Evolutionary conservation across 1,140 invertebrate genomes (phyloP).

Genomic region (Meloidogyne floridensis): DNA sequence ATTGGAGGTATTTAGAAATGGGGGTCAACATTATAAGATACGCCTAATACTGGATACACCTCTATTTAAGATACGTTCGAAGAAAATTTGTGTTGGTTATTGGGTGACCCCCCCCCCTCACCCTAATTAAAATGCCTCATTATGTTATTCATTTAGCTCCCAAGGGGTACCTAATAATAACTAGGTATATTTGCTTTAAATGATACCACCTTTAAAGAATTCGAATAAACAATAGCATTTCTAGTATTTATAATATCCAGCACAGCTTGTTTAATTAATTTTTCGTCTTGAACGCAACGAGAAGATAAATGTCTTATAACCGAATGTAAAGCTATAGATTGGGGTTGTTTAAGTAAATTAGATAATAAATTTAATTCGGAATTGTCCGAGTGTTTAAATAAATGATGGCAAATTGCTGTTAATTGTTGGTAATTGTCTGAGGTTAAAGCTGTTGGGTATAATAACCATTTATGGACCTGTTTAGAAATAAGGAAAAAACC

Average conservation of each 20-base stretch:
- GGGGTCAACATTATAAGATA: too few relatives aligned
- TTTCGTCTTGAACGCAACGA: constrained; percentile 61
- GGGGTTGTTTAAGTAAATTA: constrained; percentile 50
- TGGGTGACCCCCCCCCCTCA: too few relatives aligned
- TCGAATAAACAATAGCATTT: constrained; percentile 61
- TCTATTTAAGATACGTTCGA: too few relatives aligned
- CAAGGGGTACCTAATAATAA: too few relatives aligned
- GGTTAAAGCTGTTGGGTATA: constrained; percentile 48
- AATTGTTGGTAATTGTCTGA: constrained; percentile 63
- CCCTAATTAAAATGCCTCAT: too few relatives aligned
- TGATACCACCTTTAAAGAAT: constrained; percentile 50
- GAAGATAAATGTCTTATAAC: constrained; percentile 57
- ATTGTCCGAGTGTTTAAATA: constrained; percentile 54
- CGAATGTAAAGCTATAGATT: constrained; percentile 20
- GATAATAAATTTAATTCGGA: constrained; percentile 50
- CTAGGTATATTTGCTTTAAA: too few relatives aligned
- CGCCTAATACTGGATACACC: too few relatives aligned
- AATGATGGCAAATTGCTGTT: constrained; percentile 62
- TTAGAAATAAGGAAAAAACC: not conserved
- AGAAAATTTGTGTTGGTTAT: too few relatives aligned
- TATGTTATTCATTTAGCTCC: too few relatives aligned
- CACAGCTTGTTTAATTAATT: constrained; percentile 51
- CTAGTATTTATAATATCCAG: constrained; percentile 51
- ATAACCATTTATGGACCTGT: constrained; percentile 56
- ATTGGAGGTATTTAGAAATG: too few relatives aligned